Evolutionary conservation across 2,797 vertebrate genomes (phyloP).

Genomic region (Hozukius guyotensis): DNA sequence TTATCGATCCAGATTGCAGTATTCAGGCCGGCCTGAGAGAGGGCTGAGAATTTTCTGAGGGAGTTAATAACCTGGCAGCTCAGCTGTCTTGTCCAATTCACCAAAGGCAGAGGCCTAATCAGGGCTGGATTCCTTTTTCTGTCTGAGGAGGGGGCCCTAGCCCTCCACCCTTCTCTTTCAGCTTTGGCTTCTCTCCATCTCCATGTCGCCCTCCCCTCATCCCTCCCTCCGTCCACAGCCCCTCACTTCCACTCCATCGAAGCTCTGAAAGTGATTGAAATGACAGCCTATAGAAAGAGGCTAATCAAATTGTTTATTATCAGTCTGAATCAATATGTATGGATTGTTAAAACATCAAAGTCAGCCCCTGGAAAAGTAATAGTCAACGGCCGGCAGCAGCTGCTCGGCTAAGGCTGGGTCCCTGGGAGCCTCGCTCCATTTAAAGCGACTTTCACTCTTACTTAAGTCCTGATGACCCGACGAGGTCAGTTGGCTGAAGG

Average conservation of each 20-base stretch:
- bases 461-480: slow-evolving; percentile 85
- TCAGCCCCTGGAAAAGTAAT: slow-evolving; percentile 92
- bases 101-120: slow-evolving; percentile 99
- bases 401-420: slow-evolving; percentile 82
- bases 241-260: slow-evolving; percentile 95
- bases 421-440: slow-evolving; percentile 79
- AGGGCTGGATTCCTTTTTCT: slow-evolving; percentile 98
- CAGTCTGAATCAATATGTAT: slow-evolving; percentile 99
- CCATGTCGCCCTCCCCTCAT: slow-evolving; percentile 75
- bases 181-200: slow-evolving; percentile 76
- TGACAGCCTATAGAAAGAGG: slow-evolving; percentile 99
- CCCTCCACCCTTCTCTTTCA: slow-evolving; percentile 73
- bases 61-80: slow-evolving; percentile 99
- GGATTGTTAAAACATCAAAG: slow-evolving; percentile 99
- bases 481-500: slow-evolving; percentile 82
- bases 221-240: slow-evolving; percentile 83
- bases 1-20: slow-evolving; percentile 99
- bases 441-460: slow-evolving; percentile 89
- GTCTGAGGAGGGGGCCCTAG: slow-evolving; percentile 81
- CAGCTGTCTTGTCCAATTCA: slow-evolving; percentile 99
- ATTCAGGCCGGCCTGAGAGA: slow-evolving; percentile 93
- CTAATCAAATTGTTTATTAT: slow-evolving; percentile 99
- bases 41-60: slow-evolving; percentile 99
- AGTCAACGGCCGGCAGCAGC: slow-evolving; percentile 88
- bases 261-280: slow-evolving; percentile 97